A percentile compares a stretch with the other conserved stretches of the same genome.
These are phyloP conservation scores for Chrysolina oricalcia DNA, from an alignment of 2,888 invertebrate species.

Conservation along the genomic window DNA sequence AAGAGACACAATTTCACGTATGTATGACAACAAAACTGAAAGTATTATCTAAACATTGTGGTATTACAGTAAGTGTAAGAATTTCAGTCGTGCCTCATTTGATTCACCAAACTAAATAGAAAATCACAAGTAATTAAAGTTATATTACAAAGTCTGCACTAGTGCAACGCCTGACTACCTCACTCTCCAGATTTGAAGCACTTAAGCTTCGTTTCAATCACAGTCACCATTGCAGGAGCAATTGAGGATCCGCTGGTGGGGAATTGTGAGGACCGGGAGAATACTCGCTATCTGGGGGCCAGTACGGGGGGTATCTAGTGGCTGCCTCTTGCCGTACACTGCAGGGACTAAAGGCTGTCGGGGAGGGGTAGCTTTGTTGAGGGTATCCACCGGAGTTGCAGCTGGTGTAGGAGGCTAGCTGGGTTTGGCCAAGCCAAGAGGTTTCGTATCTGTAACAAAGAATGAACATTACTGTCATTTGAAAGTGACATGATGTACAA, in stretches of 20 bases:
- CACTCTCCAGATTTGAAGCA: slow-evolving; percentile 36
- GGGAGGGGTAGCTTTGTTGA: slow-evolving; percentile 44
- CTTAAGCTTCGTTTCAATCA: slow-evolving; percentile 59
- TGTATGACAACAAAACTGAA: too few relatives aligned
- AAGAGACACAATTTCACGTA: too few relatives aligned
- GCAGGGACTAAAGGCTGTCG: slow-evolving; percentile 75
- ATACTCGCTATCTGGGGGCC: slow-evolving; percentile 70
- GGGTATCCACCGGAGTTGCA: slow-evolving; percentile 61
- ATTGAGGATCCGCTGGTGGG: slow-evolving; percentile 67
- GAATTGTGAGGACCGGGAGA: slow-evolving; percentile 63
- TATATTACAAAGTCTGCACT: slow-evolving; percentile 35
- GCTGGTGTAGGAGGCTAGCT: slow-evolving; percentile 60
- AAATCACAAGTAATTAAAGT: slow-evolving; percentile 38
- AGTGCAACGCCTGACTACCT: slow-evolving; percentile 10
- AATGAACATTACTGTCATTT: background rate
- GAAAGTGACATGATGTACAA: too few relatives aligned
- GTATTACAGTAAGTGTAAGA: too few relatives aligned
- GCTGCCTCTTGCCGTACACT: slow-evolving; percentile 73
- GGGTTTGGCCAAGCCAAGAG: slow-evolving; percentile 65
- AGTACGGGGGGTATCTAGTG: slow-evolving; percentile 63
- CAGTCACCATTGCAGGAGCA: slow-evolving; percentile 68
- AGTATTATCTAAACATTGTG: too few relatives aligned
- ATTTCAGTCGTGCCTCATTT: background rate
- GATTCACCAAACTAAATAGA: background rate
- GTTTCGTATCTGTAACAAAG: slow-evolving; percentile 71